phyloP scores from a whole-genome alignment of 2,888 invertebrate genomes.

The Heteromyza rotundicornis region DNA sequence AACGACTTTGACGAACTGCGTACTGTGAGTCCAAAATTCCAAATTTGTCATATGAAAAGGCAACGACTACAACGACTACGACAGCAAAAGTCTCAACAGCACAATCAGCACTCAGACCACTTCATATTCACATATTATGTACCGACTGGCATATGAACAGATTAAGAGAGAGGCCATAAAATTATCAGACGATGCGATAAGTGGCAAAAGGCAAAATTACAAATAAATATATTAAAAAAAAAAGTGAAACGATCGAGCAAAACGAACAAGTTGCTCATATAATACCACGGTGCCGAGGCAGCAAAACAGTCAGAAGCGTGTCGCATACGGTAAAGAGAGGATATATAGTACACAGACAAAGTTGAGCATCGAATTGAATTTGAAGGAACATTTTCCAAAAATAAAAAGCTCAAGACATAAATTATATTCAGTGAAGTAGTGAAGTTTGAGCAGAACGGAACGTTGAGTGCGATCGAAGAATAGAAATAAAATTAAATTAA shows the following conservation, averaged over 20 bases:
- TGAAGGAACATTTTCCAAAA: too few relatives aligned
- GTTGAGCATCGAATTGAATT: too few relatives aligned
- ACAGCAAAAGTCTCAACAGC: too few relatives aligned
- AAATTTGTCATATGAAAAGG: constrained; percentile 30
- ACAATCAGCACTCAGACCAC: too few relatives aligned
- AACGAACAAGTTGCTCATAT: constrained; percentile 29
- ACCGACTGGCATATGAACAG: too few relatives aligned
- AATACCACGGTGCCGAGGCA: constrained; percentile 47
- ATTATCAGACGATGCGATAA: too few relatives aligned
- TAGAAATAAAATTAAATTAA: constrained; percentile 29
- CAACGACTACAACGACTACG: background rate
- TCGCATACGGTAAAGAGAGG: constrained; percentile 41
- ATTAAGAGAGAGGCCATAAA: constrained; percentile 32
- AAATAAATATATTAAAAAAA: too few relatives aligned
- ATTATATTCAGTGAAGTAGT: background rate
- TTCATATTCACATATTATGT: too few relatives aligned
- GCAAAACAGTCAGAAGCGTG: constrained; percentile 48
- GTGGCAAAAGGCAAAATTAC: background rate
- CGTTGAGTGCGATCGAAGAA: background rate
- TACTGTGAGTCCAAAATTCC: constrained; percentile 36
- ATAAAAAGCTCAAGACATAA: too few relatives aligned
- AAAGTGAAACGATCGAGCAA: background rate
- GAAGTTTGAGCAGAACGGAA: background rate
- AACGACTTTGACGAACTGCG: constrained; percentile 14
- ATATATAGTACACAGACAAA: constrained; percentile 16